Evolutionary conservation across 2,888 invertebrate genomes (phyloP).

Genomic region (Netelia melanura): DNA sequence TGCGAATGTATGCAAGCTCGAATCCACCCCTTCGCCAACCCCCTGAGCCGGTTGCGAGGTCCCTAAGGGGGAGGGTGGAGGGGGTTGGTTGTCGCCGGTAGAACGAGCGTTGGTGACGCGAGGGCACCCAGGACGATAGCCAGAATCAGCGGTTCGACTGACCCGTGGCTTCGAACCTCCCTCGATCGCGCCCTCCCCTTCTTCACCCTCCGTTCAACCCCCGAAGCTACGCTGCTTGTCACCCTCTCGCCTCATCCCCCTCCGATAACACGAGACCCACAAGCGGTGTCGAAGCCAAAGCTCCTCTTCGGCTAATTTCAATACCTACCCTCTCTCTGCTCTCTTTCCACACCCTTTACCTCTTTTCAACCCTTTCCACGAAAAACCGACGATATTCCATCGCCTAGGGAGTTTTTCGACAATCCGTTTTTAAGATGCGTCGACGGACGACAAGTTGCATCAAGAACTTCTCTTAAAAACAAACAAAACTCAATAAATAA

Average conservation of each 20-base stretch:
- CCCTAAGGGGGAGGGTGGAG: too few species aligned
- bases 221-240: not conserved
- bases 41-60: not conserved
- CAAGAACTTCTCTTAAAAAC: too few species aligned
- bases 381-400: slow-evolving; percentile 22
- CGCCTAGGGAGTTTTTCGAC: not conserved
- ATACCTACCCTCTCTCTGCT: slow-evolving; percentile 75
- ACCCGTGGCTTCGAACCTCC: slow-evolving; percentile 6
- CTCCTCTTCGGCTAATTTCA: slow-evolving; percentile 81
- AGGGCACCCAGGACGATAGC: slow-evolving; percentile 26
- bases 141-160: not conserved
- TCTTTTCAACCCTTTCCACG: slow-evolving; percentile 36
- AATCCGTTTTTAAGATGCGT: too few species aligned
- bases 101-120: slow-evolving; percentile 12
- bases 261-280: slow-evolving; percentile 1
- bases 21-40: slow-evolving; percentile 54
- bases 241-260: not conserved
- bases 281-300: slow-evolving; percentile 39
- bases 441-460: too few species aligned
- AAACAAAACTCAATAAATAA: not conserved
- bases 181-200: slow-evolving; percentile 28
- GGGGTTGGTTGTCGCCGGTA: not conserved
- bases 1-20: slow-evolving; percentile 81
- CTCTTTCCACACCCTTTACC: slow-evolving; percentile 49
- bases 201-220: not conserved